These are phyloP conservation scores for Pachypeltis micranthus DNA, from an alignment of 1,140 invertebrate genomes.

Conservation along the genomic window DNA sequence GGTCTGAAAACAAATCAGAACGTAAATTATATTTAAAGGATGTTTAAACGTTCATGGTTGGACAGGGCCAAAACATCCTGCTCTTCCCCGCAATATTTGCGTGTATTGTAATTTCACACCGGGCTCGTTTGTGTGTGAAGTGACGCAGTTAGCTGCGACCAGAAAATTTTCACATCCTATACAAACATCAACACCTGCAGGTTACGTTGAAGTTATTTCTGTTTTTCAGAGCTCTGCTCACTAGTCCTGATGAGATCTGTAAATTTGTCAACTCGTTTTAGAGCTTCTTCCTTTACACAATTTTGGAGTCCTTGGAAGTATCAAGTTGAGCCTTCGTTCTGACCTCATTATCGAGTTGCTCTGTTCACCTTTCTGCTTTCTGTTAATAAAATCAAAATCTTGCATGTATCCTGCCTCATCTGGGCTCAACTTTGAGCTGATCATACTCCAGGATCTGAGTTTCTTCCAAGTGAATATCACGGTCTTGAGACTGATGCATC, in stretches of 20 bases:
- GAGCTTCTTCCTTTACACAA: slow-evolving; percentile 83
- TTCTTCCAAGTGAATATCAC: slow-evolving; percentile 86
- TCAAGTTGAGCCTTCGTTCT: slow-evolving; percentile 81
- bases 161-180: too few species aligned
- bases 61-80: too few species aligned
- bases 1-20: slow-evolving; percentile 50
- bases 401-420: slow-evolving; percentile 80
- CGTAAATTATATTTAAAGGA: too few species aligned
- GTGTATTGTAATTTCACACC: too few species aligned
- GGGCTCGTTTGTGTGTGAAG: too few species aligned
- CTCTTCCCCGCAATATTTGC: too few species aligned
- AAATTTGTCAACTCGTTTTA: slow-evolving; percentile 86
- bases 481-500: slow-evolving; percentile 59
- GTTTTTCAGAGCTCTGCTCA: too few species aligned
- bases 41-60: too few species aligned
- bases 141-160: too few species aligned
- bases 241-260: slow-evolving; percentile 88
- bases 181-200: too few species aligned
- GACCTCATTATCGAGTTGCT: slow-evolving; percentile 85
- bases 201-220: too few species aligned
- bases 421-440: slow-evolving; percentile 90
- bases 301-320: slow-evolving; percentile 78
- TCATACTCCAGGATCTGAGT: slow-evolving; percentile 93
- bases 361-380: slow-evolving; percentile 96
- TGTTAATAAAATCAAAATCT: slow-evolving; percentile 86